These are phyloP conservation scores for Pteropus rufus DNA, from an alignment of 2,797 vertebrate species.

Conservation along the genomic window DNA sequence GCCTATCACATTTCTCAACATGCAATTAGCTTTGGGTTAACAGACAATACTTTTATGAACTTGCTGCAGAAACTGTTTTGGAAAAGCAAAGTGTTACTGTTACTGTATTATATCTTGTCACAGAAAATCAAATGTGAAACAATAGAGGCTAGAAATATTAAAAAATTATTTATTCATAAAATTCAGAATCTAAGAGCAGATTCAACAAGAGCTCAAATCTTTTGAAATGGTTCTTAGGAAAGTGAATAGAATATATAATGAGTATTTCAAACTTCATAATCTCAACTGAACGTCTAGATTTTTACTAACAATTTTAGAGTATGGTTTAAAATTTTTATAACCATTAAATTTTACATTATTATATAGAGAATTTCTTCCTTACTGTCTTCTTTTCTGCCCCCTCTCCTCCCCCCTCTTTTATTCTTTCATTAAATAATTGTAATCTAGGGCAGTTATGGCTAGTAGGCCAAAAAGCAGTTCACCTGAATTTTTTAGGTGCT, in stretches of 20 bases:
- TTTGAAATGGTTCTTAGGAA: constrained; percentile 52
- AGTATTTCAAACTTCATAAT: constrained; percentile 41
- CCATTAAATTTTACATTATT: background rate
- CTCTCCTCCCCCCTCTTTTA: background rate
- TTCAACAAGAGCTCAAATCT: constrained; percentile 19
- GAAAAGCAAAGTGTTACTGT: constrained; percentile 48
- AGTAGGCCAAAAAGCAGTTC: background rate
- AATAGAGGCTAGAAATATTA: constrained; percentile 48
- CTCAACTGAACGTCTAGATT: background rate
- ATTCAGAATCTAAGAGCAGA: constrained; percentile 44
- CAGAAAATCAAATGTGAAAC: constrained; percentile 56
- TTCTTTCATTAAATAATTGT: background rate
- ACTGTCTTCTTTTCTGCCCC: background rate
- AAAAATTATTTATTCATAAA: constrained; percentile 62
- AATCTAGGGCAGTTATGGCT: background rate
- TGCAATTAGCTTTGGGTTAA: constrained; percentile 35
- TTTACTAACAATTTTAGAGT: constrained; percentile 18
- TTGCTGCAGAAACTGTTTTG: constrained; percentile 23
- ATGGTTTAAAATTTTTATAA: background rate
- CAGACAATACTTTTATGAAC: constrained; percentile 43
- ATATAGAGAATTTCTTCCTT: background rate
- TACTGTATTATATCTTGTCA: constrained; percentile 47
- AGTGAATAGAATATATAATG: constrained; percentile 45
- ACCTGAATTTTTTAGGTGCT: background rate
- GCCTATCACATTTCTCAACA: background rate